phyloP scores from a whole-genome alignment of 2,888 invertebrate genomes.

The Bembecia ichneumoniformis region DNA sequence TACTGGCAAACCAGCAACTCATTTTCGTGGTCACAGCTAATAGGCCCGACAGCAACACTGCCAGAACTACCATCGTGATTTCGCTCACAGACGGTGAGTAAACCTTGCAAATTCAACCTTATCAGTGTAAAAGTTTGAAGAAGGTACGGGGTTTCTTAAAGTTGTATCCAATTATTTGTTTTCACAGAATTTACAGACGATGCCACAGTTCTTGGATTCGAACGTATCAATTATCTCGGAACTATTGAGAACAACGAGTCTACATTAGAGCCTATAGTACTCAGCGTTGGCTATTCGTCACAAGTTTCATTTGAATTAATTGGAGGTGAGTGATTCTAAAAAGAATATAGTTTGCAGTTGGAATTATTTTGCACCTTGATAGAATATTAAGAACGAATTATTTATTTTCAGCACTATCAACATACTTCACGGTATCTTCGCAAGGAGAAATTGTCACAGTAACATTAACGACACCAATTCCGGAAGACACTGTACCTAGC shows the following conservation, averaged over 20 bases:
- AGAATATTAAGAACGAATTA: background rate
- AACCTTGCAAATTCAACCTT: background rate
- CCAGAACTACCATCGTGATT: slow-evolving; percentile 19
- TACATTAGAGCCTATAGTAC: background rate
- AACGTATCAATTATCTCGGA: background rate
- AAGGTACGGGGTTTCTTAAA: too few species aligned
- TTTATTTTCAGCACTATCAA: background rate
- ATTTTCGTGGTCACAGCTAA: slow-evolving; percentile 18
- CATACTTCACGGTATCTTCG: background rate
- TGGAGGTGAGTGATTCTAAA: background rate
- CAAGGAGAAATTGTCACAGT: slow-evolving; percentile 11
- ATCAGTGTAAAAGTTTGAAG: too few species aligned
- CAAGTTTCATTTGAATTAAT: background rate
- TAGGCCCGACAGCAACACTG: slow-evolving; percentile 13
- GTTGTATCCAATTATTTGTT: too few species aligned
- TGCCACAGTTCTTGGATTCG: background rate
- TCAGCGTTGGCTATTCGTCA: background rate
- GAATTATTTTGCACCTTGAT: background rate
- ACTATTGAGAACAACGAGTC: background rate
- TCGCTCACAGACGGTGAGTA: background rate
- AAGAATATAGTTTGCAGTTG: background rate
- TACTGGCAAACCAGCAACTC: slow-evolving; percentile 24
- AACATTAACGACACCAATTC: slow-evolving; percentile 13
- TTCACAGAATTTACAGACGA: slow-evolving; percentile 10
- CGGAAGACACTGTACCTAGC: slow-evolving; percentile 18